phyloP scores from a whole-genome alignment of 1,140 invertebrate genomes.

The Spodoptera litura region DNA sequence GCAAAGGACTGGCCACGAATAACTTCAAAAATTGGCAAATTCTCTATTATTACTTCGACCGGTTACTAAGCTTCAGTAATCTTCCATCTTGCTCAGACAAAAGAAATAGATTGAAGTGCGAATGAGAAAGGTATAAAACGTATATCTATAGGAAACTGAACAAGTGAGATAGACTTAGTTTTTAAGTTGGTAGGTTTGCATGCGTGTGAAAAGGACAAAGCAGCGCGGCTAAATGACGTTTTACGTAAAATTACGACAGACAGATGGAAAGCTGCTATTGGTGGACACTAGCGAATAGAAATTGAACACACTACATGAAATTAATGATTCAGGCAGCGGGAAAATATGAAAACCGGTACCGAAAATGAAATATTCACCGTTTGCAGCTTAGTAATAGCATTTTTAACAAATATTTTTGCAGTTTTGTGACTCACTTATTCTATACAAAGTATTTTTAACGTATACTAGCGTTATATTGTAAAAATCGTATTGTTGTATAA shows the following conservation, averaged over 20 bases:
- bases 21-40: conserved; percentile 79
- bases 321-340: conserved; percentile 59
- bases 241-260: conserved; percentile 83
- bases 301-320: conserved; percentile 76
- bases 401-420: not conserved
- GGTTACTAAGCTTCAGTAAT: conserved; percentile 60
- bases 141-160: conserved; percentile 49
- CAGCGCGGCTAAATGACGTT: conserved; percentile 53
- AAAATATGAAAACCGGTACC: conserved; percentile 48
- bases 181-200: conserved; percentile 41
- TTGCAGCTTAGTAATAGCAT: not conserved
- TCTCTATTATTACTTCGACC: conserved; percentile 74
- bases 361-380: not conserved
- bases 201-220: conserved; percentile 61
- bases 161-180: conserved; percentile 54
- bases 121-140: conserved; percentile 59
- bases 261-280: conserved; percentile 88
- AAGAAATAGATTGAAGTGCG: conserved; percentile 23
- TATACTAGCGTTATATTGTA: not conserved
- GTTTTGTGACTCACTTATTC: not conserved
- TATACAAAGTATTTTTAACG: not conserved
- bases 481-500: conserved; percentile 1
- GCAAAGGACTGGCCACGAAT: conserved; percentile 81
- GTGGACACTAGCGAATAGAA: conserved; percentile 75
- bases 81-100: conserved; percentile 57